A percentile compares a stretch with the other conserved stretches of the same genome.
Evolutionary conservation across 2,888 invertebrate genomes (phyloP).

Genomic region (Rhamphomyia laevipes): DNA sequence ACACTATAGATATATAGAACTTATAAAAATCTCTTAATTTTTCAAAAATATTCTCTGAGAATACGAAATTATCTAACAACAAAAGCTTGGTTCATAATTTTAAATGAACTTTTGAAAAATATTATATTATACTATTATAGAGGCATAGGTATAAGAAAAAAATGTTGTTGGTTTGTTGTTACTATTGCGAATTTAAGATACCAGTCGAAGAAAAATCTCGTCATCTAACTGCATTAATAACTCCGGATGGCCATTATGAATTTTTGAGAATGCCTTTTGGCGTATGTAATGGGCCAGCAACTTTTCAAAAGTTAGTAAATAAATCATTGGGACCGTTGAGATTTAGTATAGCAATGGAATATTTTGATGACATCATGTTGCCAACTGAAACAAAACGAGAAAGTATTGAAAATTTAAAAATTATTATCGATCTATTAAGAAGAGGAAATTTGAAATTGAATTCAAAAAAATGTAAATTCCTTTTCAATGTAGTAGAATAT

Average conservation of each 20-base stretch:
- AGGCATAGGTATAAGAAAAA: no score
- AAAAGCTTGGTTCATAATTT: no score
- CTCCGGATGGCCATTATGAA: constrained; percentile 17
- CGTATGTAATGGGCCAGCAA: constrained; percentile 19
- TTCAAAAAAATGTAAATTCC: not conserved
- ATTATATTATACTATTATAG: no score
- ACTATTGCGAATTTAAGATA: constrained; percentile 19
- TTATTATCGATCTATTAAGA: not conserved
- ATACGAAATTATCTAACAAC: no score
- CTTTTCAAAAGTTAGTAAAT: constrained; percentile 21
- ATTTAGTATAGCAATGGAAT: no score
- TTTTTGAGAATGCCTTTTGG: constrained; percentile 23
- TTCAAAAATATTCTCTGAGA: no score
- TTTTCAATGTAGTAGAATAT: not conserved
- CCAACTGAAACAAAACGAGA: constrained; percentile 6
- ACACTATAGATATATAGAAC: no score
- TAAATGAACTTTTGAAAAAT: no score
- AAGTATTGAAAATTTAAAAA: not conserved
- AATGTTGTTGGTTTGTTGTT: no score
- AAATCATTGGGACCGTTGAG: constrained; percentile 4
- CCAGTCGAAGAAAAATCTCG: constrained; percentile 16
- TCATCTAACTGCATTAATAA: constrained; percentile 19
- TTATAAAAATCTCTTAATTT: no score
- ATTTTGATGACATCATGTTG: constrained; percentile 20
- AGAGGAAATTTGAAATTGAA: not conserved